These are phyloP conservation scores for Diacarnus erythraeanus DNA, from an alignment of 37 sponge, comb jelly and placozoan genomes.

Conservation along the genomic window DNA sequence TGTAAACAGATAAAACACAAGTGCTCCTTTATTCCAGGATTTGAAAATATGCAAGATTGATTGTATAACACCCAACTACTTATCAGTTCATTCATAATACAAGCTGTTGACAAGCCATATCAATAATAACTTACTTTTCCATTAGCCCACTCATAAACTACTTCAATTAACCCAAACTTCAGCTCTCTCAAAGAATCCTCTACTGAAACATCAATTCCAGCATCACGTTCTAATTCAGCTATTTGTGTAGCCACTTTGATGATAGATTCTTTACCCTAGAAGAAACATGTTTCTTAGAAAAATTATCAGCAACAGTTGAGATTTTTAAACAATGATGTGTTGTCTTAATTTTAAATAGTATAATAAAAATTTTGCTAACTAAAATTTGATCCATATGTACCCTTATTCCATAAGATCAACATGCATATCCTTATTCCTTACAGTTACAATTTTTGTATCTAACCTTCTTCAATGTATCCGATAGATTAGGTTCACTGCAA, in stretches of 20 bases:
- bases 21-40: not conserved
- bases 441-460: not conserved
- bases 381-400: no score
- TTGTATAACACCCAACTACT: not conserved
- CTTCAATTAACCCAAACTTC: conserved; percentile 95
- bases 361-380: not conserved
- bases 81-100: no score
- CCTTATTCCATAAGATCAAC: no score
- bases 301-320: not conserved
- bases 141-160: conserved; percentile 95
- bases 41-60: not conserved
- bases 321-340: no score
- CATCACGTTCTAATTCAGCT: conserved; percentile 66
- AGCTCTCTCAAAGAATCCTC: conserved; percentile 75
- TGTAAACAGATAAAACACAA: no score
- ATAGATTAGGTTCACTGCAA: conserved; percentile 83
- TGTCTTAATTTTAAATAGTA: no score
- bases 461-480: conserved; percentile 66
- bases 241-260: conserved; percentile 56
- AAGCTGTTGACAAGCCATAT: not conserved
- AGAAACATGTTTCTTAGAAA: no score
- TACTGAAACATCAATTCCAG: conserved; percentile 59
- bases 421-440: no score
- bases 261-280: conserved; percentile 76
- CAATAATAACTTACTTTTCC: conserved; percentile 61